Evolutionary conservation across 2,888 invertebrate species (phyloP).

Genomic region (Leptopilina drosophilae): DNA sequence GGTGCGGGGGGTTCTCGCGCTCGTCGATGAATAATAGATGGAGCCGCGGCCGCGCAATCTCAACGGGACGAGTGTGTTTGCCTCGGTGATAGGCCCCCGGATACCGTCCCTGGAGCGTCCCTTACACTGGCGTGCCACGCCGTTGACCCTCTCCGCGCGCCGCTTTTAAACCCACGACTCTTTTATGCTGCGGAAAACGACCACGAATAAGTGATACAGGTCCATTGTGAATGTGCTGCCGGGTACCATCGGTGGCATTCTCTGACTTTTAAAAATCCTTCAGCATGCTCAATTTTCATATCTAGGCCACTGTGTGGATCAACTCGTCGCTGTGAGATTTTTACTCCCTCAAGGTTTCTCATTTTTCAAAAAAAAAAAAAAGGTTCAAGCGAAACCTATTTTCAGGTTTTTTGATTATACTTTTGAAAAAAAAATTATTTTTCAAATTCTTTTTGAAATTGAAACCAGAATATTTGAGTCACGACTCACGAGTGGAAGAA

Average conservation of each 20-base stretch:
- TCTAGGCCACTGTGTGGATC: conserved; percentile 57
- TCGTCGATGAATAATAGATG: conserved; percentile 73
- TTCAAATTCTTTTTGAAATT: no score
- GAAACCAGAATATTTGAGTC: no score
- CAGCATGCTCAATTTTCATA: conserved; percentile 50
- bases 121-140: conserved; percentile 17
- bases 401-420: no score
- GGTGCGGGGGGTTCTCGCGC: conserved; percentile 41
- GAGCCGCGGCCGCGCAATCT: conserved; percentile 75
- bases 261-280: conserved; percentile 44
- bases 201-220: conserved; percentile 75
- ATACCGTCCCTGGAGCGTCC: conserved; percentile 53
- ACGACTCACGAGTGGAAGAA: no score
- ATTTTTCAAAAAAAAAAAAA: neutral
- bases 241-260: conserved; percentile 54
- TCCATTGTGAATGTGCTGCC: conserved; percentile 63
- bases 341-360: neutral
- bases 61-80: conserved; percentile 74
- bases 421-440: no score
- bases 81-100: conserved; percentile 72
- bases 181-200: conserved; percentile 70
- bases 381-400: no score
- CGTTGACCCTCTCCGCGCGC: conserved; percentile 55
- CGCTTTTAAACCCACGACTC: conserved; percentile 53
- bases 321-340: conserved; percentile 20